Evolutionary conservation across 2,888 invertebrate species (phyloP).

Genomic region (Drosophila flavopinicola): DNA sequence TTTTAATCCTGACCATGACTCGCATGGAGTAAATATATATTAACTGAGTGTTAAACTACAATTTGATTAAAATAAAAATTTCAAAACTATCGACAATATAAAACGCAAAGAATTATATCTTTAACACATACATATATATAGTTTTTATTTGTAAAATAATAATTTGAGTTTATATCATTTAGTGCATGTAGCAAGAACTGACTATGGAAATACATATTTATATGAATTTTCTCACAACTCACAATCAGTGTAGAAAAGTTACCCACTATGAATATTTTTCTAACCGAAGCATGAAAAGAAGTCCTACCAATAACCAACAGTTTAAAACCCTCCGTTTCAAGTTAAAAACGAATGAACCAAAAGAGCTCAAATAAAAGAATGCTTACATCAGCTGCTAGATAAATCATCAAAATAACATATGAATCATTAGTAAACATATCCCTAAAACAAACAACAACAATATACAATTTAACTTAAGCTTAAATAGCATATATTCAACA

Average conservation of each 20-base stretch:
- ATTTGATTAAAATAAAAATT: background rate
- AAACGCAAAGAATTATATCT: conserved; percentile 1
- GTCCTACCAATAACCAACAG: conserved; percentile 67
- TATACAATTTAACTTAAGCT: conserved; percentile 46
- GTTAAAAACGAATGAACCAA: conserved; percentile 80
- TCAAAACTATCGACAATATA: conserved; percentile 17
- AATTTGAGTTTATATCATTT: background rate
- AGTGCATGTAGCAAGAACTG: conserved; percentile 40
- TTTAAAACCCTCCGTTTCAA: conserved; percentile 79
- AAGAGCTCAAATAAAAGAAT: conserved; percentile 46
- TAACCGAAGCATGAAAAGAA: conserved; percentile 43
- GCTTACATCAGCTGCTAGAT: conserved; percentile 35
- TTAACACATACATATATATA: background rate
- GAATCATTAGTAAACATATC: conserved; percentile 60
- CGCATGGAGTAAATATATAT: too few relatives aligned
- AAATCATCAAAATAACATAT: conserved; percentile 33
- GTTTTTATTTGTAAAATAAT: background rate
- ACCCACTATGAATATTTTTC: conserved; percentile 67
- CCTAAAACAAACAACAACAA: conserved; percentile 17
- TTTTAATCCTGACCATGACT: too few relatives aligned
- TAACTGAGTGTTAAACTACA: background rate
- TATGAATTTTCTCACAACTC: conserved; percentile 30
- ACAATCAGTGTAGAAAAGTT: conserved; percentile 59
- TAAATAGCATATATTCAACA: conserved; percentile 42
- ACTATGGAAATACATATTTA: conserved; percentile 23